A percentile compares a stretch with the other conserved stretches of the same genome.
Evolutionary conservation across 2,888 invertebrate species (phyloP).

Genomic region (Ormyrus thymus): DNA sequence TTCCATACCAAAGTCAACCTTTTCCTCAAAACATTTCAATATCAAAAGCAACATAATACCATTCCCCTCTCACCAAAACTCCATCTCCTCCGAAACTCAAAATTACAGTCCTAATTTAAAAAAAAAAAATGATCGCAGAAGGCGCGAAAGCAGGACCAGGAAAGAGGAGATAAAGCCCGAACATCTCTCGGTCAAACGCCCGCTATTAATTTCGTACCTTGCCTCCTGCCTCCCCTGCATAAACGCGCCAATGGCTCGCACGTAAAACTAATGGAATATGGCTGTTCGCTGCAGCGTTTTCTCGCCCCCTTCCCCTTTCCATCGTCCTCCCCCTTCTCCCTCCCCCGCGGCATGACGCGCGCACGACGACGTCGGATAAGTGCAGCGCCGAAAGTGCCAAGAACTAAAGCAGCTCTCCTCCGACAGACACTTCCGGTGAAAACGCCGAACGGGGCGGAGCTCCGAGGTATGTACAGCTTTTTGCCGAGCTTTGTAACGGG

Average conservation of each 20-base stretch:
- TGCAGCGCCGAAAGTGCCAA: neutral
- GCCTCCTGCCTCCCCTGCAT: neutral
- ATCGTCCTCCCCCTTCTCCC: too few relatives aligned
- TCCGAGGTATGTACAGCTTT: too few relatives aligned
- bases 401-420: neutral
- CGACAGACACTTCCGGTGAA: neutral
- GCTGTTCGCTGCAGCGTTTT: constrained; percentile 23
- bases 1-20: too few relatives aligned
- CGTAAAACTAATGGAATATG: constrained; percentile 58
- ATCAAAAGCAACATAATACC: too few relatives aligned
- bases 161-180: neutral
- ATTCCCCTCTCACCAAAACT: too few relatives aligned
- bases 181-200: neutral
- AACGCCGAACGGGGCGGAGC: too few relatives aligned
- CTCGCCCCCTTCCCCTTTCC: neutral
- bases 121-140: too few relatives aligned
- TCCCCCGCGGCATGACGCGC: neutral
- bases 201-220: constrained; percentile 12
- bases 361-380: neutral
- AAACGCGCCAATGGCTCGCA: constrained; percentile 12
- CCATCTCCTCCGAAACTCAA: constrained; percentile 3
- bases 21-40: too few relatives aligned
- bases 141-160: too few relatives aligned
- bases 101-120: too few relatives aligned
- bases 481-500: too few relatives aligned